These are phyloP conservation scores for Anguilla pacifica DNA, from an alignment of 2,797 vertebrate species.

Conservation along the genomic window DNA sequence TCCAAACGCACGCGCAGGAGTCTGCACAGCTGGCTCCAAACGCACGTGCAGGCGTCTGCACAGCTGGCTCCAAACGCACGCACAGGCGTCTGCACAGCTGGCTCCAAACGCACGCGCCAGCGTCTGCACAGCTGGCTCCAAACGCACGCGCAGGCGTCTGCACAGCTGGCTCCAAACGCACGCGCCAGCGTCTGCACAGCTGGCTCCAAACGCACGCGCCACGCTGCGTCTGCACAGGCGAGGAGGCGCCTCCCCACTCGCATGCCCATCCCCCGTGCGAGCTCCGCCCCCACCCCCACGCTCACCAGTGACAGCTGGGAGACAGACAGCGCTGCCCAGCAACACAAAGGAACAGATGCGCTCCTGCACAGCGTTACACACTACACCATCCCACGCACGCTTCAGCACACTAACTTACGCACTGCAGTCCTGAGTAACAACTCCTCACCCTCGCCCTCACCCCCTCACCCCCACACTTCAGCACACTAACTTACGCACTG, in stretches of 20 bases:
- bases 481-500: no score
- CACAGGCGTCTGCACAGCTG: no score
- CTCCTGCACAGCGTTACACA: neutral
- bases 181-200: no score
- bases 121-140: neutral
- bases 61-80: neutral
- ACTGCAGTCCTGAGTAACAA: neutral
- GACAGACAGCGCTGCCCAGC: conserved; percentile 18
- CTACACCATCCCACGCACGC: neutral
- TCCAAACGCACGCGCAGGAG: no score
- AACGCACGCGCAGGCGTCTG: neutral
- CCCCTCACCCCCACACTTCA: no score
- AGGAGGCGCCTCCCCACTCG: neutral
- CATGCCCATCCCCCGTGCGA: no score
- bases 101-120: neutral
- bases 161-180: neutral
- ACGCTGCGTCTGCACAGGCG: neutral
- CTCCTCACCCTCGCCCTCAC: neutral
- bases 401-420: neutral
- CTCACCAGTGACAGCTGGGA: conserved; percentile 13
- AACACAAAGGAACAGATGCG: conserved; percentile 21
- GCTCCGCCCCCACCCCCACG: neutral
- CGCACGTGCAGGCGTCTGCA: no score
- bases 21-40: no score
- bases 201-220: no score